These are phyloP conservation scores for Frieseomelitta varia DNA, from an alignment of 1,140 invertebrate genomes.

Conservation along the genomic window DNA sequence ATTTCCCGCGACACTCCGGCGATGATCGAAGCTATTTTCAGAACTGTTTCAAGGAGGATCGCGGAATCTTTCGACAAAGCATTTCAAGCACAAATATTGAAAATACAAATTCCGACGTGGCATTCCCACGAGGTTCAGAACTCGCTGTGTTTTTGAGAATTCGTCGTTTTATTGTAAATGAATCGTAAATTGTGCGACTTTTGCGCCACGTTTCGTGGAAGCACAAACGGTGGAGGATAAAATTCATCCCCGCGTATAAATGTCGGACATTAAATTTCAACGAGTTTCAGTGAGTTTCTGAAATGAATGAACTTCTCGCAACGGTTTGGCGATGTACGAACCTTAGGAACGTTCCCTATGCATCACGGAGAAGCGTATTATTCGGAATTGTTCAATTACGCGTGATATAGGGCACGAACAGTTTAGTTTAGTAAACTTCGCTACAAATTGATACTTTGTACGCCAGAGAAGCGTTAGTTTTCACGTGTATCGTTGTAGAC, in stretches of 20 bases:
- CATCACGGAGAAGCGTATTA: background rate
- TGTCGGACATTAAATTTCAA: background rate
- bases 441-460: background rate
- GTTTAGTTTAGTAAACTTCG: background rate
- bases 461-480: background rate
- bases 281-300: background rate
- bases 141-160: too few relatives aligned
- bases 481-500: background rate
- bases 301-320: background rate
- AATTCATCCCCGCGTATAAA: background rate
- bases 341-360: background rate
- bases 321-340: background rate
- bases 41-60: too few relatives aligned
- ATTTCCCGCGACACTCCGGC: too few relatives aligned
- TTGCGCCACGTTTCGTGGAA: too few relatives aligned
- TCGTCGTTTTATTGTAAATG: too few relatives aligned
- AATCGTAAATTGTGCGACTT: too few relatives aligned
- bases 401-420: background rate
- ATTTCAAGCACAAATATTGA: too few relatives aligned
- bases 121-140: too few relatives aligned
- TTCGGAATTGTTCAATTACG: background rate
- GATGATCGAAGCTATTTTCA: too few relatives aligned
- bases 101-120: too few relatives aligned
- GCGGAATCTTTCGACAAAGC: too few relatives aligned
- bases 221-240: too few relatives aligned